Base-by-base conservation (phyloP, 2,113 vertebrate genomes). In the Cyanistes caeruleus region DNA sequence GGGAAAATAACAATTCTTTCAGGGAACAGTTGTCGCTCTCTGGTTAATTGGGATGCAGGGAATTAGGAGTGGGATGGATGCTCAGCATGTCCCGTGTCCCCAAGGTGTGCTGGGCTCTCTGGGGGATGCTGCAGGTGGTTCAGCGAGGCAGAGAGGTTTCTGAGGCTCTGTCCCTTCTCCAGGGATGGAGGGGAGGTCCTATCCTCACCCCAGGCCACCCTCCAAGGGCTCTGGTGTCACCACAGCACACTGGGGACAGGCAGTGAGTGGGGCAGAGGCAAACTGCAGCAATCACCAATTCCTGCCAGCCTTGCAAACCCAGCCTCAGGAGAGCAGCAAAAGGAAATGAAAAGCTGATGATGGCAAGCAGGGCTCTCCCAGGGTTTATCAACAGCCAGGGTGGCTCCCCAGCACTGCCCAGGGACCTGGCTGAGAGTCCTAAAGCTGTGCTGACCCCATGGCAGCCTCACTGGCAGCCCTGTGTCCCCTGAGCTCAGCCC, bases 221-320 rank as follows among this genome's bases (percentile, higher is more conserved):
- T 23, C 8, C 11, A 11, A 4, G 39, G 24, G 18, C 48, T 65
- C 76, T 39, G 18, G 37, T 30, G 56, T 37, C 74, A 33, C 35
- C 53, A 4, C 28, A 3, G 2, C 25, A 8, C 33, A 7, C 0
- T 13, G 65, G 84, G 44, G 63, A 52, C 82, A 24, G 25, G 2
- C 3, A 4, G 25, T 0, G 17, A 20, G 76, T 0, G 3, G 69
- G 84, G 48, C 37, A 4, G 14, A 67, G 51, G 25, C 30, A 5
- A 65, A 19, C 59, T 16, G 79, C 53, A 15, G 59, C 16, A 22
- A 7, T 4, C 16, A 0, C n/a, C 3, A 6, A 0, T 35, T 56
- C 1, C 20, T 73, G 27, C 72, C 83, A 90, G 63, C 15, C 75
- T 46, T n/a, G 63, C 37, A 53, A 44, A 27, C 43, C 23, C 77